phyloP scores from a whole-genome alignment of 2,888 invertebrate genomes.

The Gibbula magus region DNA sequence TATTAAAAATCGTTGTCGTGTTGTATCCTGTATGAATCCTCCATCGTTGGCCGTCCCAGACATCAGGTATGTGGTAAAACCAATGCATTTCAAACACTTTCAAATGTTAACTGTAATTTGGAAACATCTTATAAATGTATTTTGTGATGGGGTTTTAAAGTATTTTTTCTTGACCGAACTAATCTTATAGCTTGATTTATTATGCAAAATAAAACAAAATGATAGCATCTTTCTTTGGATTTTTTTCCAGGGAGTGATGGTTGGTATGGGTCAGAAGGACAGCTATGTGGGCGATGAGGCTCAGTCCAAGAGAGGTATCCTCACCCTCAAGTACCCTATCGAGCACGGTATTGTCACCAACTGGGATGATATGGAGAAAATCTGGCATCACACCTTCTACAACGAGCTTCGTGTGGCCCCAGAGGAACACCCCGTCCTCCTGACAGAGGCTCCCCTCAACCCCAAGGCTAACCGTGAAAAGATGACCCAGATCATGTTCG shows the following conservation, averaged over 20 bases:
- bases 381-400: slow-evolving; percentile 74
- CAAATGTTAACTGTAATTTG: too few relatives aligned
- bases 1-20: too few relatives aligned
- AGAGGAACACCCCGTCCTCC: slow-evolving; percentile 89
- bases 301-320: slow-evolving; percentile 69
- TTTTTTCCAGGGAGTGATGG: slow-evolving; percentile 53
- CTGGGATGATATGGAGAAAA: slow-evolving; percentile 74
- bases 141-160: too few relatives aligned
- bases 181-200: too few relatives aligned
- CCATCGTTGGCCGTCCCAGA: slow-evolving; percentile 57
- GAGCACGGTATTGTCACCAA: slow-evolving; percentile 72
- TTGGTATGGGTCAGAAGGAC: slow-evolving; percentile 69
- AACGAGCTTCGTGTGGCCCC: slow-evolving; percentile 76
- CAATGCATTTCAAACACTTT: too few relatives aligned
- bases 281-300: slow-evolving; percentile 70
- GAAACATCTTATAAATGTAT: too few relatives aligned
- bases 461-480: slow-evolving; percentile 91
- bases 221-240: background rate
- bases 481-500: slow-evolving; percentile 81
- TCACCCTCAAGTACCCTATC: slow-evolving; percentile 71
- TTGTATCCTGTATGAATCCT: too few relatives aligned
- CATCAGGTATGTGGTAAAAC: slow-evolving; percentile 49
- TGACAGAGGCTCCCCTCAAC: slow-evolving; percentile 91
- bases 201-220: too few relatives aligned
- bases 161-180: too few relatives aligned